These are phyloP conservation scores for Phrynocephalus guinanensis DNA, from an alignment of 2,797 vertebrate genomes.

Conservation along the genomic window DNA sequence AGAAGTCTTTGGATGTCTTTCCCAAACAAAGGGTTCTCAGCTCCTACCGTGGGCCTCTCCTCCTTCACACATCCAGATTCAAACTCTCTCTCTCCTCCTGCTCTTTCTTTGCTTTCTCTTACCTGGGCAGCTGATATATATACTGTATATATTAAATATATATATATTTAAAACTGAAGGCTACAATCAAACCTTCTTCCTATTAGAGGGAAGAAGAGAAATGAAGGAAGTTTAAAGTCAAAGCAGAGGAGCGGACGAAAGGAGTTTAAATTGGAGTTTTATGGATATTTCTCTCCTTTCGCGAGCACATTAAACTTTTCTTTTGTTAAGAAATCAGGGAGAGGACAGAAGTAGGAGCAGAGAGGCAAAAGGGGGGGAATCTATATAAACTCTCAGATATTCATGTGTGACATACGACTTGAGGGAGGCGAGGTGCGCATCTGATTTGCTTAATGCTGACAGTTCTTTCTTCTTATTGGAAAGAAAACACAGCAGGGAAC, in stretches of 20 bases:
- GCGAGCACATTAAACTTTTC: constrained; percentile 64
- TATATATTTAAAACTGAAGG: background rate
- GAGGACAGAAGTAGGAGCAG: constrained; percentile 59
- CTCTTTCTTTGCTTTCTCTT: constrained; percentile 56
- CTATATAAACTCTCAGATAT: constrained; percentile 66
- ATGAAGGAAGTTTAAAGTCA: constrained; percentile 60
- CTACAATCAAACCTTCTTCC: constrained; percentile 63
- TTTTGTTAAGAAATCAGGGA: constrained; percentile 60
- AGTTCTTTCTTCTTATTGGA: constrained; percentile 76
- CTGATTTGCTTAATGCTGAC: constrained; percentile 81
- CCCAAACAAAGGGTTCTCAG: background rate
- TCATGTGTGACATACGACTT: constrained; percentile 72
- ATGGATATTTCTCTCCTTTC: constrained; percentile 71
- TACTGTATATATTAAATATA: too few relatives aligned
- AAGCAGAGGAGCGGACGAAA: constrained; percentile 50
- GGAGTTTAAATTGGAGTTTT: constrained; percentile 70
- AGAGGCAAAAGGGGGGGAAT: constrained; percentile 40
- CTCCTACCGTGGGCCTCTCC: too few relatives aligned
- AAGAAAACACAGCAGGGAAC: constrained; percentile 75
- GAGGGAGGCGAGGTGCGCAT: constrained; percentile 64
- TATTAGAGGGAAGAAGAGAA: constrained; percentile 64
- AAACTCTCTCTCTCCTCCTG: constrained; percentile 60
- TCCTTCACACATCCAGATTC: fast-evolving
- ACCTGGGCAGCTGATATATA: constrained; percentile 23
- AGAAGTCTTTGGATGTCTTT: background rate